These are phyloP conservation scores for Hirudo medicinalis DNA, from an alignment of 1,140 invertebrate species.

Conservation along the genomic window DNA sequence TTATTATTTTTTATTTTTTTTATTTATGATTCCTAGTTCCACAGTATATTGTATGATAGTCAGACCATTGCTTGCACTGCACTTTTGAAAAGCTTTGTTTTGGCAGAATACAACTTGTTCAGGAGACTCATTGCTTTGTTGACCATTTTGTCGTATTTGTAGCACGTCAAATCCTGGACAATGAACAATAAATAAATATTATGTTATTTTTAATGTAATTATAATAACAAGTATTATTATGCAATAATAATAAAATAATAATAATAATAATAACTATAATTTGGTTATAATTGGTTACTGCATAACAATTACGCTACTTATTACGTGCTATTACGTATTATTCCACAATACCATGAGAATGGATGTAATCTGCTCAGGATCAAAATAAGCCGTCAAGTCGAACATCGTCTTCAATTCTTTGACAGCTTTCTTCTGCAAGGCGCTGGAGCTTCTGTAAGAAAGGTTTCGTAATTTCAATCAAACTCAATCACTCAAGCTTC, in stretches of 20 bases:
- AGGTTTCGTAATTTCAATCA: too few relatives aligned
- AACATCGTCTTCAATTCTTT: constrained; percentile 33
- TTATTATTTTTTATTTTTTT: neutral
- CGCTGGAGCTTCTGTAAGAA: constrained; percentile 16
- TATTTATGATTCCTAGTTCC: neutral
- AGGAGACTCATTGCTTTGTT: constrained; percentile 21
- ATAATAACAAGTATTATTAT: too few relatives aligned
- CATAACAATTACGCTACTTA: neutral
- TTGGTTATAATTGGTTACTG: too few relatives aligned
- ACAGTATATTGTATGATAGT: neutral
- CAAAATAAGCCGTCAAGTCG: constrained; percentile 31
- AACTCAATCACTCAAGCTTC: too few relatives aligned
- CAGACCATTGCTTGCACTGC: constrained; percentile 36
- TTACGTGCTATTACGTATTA: neutral
- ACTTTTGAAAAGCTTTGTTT: constrained; percentile 29
- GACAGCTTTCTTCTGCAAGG: constrained; percentile 25
- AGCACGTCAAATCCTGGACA: constrained; percentile 23
- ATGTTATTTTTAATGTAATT: too few relatives aligned
- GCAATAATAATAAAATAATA: too few relatives aligned
- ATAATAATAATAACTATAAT: too few relatives aligned
- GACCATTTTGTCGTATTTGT: constrained; percentile 25
- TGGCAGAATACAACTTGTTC: constrained; percentile 24
- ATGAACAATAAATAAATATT: constrained; percentile 9
- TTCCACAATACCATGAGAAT: constrained; percentile 30
- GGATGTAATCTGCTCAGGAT: constrained; percentile 28